Base-by-base conservation (phyloP, 1,140 invertebrate genomes). In the Drosophila sp. region DNA sequence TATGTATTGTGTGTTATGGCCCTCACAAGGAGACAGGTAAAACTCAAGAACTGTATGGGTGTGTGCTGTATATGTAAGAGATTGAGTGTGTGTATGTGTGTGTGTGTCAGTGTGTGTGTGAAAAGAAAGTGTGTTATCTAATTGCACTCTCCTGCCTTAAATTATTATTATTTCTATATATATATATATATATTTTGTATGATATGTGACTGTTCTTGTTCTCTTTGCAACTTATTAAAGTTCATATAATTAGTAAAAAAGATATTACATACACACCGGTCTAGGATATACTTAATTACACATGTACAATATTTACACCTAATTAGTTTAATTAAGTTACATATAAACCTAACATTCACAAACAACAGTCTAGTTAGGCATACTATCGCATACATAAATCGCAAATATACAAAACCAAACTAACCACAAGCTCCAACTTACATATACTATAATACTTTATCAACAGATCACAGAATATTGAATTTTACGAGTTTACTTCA, bases 191-290 rank as follows among this genome's bases (percentile, higher is more conserved):
- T 25, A 62, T 75, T 11, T 5, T 82, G 83, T 86, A 76, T 77
- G 70, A 74, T 63, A 61, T 86, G 71, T 76, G 48, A 67, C 70
- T 64, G 67, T 78, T 87, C 45, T 79, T 40, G 70, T 86, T 84
- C 18, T 84, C 18, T 46, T 59, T 86, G 82, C 83, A 86, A 86
- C 56, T 64, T 87, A 63, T 57, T 69, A 58, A 72, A 57, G 46
- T 59, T 67, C 50, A 45, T 48, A 48, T 41, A 38, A n/a, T 53
- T 57, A 70, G 54, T 61, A 51, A 53, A 43, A 21, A 51, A 53
- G 59, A 67, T 40, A 50, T 36, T 34, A 57, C 18, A 41, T 58
- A 72, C 11, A 61, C 56, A 61, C 41, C 9, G 1, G 48, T n/a
- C n/a, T 73, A 73, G 57, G 16, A 16, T 69, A 73, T 36, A 34